Base-by-base conservation (phyloP, 2,797 vertebrate genomes). In the Halcyon badia region DNA sequence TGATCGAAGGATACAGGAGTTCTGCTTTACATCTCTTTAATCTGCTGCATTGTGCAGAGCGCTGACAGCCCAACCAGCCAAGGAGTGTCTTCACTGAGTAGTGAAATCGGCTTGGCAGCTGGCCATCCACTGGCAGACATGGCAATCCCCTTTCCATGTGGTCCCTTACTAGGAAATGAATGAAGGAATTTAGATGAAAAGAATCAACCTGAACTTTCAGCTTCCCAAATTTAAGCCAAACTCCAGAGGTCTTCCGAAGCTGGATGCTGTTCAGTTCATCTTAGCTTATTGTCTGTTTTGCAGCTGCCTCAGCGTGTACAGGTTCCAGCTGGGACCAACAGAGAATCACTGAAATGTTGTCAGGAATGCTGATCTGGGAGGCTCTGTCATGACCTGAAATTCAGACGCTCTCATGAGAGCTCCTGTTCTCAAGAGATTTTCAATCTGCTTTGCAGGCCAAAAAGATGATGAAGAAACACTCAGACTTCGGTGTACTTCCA, bases 311-410 rank as follows among this genome's bases (percentile, higher is more conserved):
- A 87, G 93, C 88, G 68, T 37, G 86, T 85, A 87, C 86, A 90
- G 86, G 92, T 96, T 96, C 83, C 95, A 96, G 75, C 91, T 90
- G 86, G 80, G 95, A 90, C 75, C 51, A 60, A 72, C 46, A 79
- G 64, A 90, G 83, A 94, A 95, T 82, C 83, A 65, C 61, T 85
- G 83, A 90, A 96, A 96, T 85, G 83, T 68, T 94, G 91, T 97
- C 88, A 94, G 91, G 94, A 97, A 96, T 96, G 96, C 94, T 73
- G 88, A 93, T 96, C 87, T 52, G 61, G 86, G 77, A 93, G 78
- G 42, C 93, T 89, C 88, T 93, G 93, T 92, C 88, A 90, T 94
- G 83, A 94, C 81, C 83, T 89, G 93, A 96, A 92, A 81, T 94
- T 84, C 75, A 46, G 48, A 79, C 37, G 35, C 5, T 92, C 71